phyloP scores from a whole-genome alignment of 2,797 vertebrate genomes.

The Perodicticus potto region DNA sequence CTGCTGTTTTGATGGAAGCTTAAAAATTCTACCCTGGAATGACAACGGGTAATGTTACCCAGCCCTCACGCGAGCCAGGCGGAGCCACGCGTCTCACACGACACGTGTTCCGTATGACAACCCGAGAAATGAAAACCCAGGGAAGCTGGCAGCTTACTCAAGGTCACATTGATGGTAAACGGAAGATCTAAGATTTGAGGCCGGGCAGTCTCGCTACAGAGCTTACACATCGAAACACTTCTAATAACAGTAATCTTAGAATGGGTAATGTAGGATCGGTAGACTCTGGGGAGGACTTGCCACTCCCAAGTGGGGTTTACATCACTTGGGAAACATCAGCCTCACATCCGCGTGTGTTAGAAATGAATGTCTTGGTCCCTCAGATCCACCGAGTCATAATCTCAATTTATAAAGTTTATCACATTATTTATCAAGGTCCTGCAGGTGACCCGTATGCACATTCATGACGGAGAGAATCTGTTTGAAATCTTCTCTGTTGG shows the following conservation, averaged over 20 bases:
- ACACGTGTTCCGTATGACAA: neutral
- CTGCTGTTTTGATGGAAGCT: neutral
- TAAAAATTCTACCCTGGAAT: neutral
- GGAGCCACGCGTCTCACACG: too few relatives aligned
- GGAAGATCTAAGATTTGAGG: neutral
- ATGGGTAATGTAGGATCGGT: too few relatives aligned
- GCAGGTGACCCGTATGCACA: neutral
- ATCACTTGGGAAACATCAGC: neutral
- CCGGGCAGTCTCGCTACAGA: neutral
- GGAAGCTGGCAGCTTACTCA: neutral
- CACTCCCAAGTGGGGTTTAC: neutral
- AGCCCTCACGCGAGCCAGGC: neutral
- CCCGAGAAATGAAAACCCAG: neutral
- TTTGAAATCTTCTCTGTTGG: too few relatives aligned
- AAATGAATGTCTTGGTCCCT: neutral
- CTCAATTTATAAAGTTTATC: neutral
- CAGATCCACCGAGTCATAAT: neutral
- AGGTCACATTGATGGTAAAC: neutral
- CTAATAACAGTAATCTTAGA: neutral
- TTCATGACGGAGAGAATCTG: neutral
- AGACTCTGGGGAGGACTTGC: neutral
- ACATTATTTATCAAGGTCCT: neutral
- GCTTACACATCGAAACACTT: neutral
- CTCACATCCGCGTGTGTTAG: neutral
- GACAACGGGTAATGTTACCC: too few relatives aligned